A percentile compares a stretch with the other conserved stretches of the same genome.
Evolutionary conservation across 2,113 vertebrate genomes (phyloP).

Genomic region (Rutilus rutilus): DNA sequence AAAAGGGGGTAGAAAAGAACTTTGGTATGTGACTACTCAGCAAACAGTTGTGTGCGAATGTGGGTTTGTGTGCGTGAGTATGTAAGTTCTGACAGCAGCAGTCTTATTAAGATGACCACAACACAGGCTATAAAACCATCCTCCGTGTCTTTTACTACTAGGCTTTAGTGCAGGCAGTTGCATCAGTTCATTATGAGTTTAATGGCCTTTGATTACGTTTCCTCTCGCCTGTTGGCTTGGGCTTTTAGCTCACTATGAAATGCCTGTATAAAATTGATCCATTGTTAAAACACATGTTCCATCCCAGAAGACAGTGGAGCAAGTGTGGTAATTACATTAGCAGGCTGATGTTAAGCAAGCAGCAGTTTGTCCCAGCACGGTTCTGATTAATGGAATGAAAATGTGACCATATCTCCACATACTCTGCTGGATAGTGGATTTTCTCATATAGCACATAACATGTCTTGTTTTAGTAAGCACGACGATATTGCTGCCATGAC

Average conservation of each 20-base stretch:
- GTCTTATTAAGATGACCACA: conserved; percentile 42
- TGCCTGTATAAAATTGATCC: conserved; percentile 46
- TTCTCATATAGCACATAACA: conserved; percentile 8
- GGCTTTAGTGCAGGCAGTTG: conserved; percentile 31
- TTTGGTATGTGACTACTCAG: conserved; percentile 54
- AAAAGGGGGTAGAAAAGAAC: conserved; percentile 54
- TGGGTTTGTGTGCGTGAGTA: not conserved
- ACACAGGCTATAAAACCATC: conserved; percentile 46
- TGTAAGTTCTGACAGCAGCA: conserved; percentile 48
- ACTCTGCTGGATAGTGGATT: conserved; percentile 41
- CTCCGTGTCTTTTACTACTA: conserved; percentile 23
- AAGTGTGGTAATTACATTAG: conserved; percentile 60
- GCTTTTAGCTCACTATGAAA: conserved; percentile 45
- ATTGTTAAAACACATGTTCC: conserved; percentile 58
- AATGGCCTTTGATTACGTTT: conserved; percentile 52
- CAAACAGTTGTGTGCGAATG: conserved; percentile 48
- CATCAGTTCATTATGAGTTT: conserved; percentile 62
- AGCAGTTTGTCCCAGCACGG: conserved; percentile 39
- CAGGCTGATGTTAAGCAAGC: conserved; percentile 58
- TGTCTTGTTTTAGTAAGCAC: conserved; percentile 1
- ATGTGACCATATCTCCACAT: conserved; percentile 59
- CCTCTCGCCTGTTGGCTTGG: conserved; percentile 50
- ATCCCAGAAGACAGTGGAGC: conserved; percentile 50
- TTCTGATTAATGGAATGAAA: conserved; percentile 61
- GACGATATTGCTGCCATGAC: not conserved